Percentiles rank a stretch among this genome's conserved stretches.
Evolutionary conservation across 2,797 vertebrate species (phyloP).

Genomic region (Oophaga sylvatica): DNA sequence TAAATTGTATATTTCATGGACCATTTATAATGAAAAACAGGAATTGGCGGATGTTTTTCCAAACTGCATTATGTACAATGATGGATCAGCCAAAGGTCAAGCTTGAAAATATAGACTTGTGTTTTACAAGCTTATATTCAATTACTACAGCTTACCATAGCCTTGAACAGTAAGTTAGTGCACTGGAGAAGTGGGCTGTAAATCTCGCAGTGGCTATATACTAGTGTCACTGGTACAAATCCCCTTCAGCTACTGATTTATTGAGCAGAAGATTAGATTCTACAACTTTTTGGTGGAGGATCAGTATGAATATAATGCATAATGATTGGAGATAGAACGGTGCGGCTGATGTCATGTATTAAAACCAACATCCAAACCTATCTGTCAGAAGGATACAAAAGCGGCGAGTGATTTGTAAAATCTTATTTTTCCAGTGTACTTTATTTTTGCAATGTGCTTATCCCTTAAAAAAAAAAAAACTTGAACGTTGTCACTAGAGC

Average conservation of each 20-base stretch:
- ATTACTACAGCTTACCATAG: slow-evolving; percentile 68
- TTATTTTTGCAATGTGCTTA: background rate
- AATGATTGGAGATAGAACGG: slow-evolving; percentile 4
- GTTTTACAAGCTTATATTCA: slow-evolving; percentile 67
- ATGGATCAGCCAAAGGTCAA: slow-evolving; percentile 67
- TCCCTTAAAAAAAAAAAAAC: background rate
- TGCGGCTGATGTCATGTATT: background rate
- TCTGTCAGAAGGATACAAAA: background rate
- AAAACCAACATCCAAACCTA: background rate
- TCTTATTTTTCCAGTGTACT: background rate
- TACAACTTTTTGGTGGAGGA: slow-evolving; percentile 58
- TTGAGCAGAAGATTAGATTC: slow-evolving; percentile 60
- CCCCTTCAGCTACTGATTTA: slow-evolving; percentile 65
- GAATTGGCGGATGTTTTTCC: slow-evolving; percentile 66
- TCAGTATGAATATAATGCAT: slow-evolving; percentile 46
- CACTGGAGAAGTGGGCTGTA: slow-evolving; percentile 67
- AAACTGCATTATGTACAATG: slow-evolving; percentile 66
- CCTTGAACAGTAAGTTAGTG: slow-evolving; percentile 70
- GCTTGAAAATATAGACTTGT: slow-evolving; percentile 64
- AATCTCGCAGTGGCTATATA: slow-evolving; percentile 66
- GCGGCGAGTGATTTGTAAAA: too few relatives aligned
- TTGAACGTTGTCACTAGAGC: background rate
- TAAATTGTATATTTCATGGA: slow-evolving; percentile 54
- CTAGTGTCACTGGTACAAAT: slow-evolving; percentile 63
- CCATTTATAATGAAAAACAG: slow-evolving; percentile 64